Conservation (phyloP, 2,113 vertebrate genomes). For the Panthera tigris region DNA sequence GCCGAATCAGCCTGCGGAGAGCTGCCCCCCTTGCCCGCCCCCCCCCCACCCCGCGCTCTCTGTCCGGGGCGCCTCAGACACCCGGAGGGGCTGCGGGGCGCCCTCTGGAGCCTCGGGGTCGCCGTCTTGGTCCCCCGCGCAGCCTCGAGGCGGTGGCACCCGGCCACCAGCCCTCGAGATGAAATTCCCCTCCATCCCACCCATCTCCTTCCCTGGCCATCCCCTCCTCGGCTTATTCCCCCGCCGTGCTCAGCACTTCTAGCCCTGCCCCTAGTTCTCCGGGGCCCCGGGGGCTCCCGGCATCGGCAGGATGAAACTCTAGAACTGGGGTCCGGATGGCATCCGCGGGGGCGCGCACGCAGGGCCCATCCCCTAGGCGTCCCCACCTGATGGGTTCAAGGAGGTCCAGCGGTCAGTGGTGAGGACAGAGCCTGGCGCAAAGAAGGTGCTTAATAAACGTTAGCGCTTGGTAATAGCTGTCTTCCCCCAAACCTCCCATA, state of each 20-base stretch:
- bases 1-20: not conserved
- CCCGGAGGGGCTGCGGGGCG: not conserved
- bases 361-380: too few species aligned
- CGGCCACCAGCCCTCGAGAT: not conserved
- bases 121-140: not conserved
- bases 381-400: not conserved
- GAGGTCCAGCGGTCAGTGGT: not conserved
- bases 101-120: not conserved
- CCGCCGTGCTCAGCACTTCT: not conserved
- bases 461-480: not conserved
- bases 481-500: too few species aligned
- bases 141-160: not conserved
- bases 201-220: too few species aligned
- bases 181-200: too few species aligned
- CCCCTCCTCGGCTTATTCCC: not conserved
- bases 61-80: too few species aligned
- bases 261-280: not conserved
- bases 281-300: not conserved
- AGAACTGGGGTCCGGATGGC: not conserved
- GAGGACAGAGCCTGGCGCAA: not conserved
- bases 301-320: too few species aligned
- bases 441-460: not conserved
- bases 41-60: too few species aligned
- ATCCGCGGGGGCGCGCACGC: not conserved
- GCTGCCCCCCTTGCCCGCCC: not conserved